A percentile compares a stretch with the other conserved stretches of the same genome.
Evolutionary conservation across 1,140 invertebrate species (phyloP).

Genomic region (Aphidius gifuensis): DNA sequence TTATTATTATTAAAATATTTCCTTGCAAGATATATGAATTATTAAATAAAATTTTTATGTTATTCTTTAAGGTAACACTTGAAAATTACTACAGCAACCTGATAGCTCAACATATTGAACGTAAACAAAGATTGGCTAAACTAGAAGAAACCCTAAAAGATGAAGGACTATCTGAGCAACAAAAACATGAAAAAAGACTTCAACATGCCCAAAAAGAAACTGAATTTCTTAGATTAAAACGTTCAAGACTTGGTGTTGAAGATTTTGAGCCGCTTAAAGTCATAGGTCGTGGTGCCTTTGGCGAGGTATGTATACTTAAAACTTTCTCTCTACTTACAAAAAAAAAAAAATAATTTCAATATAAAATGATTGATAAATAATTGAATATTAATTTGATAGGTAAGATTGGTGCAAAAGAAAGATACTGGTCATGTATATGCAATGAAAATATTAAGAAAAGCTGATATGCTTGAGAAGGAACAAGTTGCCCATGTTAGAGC

Average conservation of each 20-base stretch:
- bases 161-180: constrained; percentile 81
- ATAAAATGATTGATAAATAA: constrained; percentile 12
- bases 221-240: constrained; percentile 93
- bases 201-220: constrained; percentile 98
- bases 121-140: constrained; percentile 90
- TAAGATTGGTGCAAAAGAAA: constrained; percentile 97
- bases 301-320: constrained; percentile 65
- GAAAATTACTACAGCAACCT: constrained; percentile 99
- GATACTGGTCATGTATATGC: constrained; percentile 99
- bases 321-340: too few relatives aligned
- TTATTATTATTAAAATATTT: too few relatives aligned
- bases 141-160: constrained; percentile 93
- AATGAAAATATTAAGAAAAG: constrained; percentile 99
- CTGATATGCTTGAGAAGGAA: constrained; percentile 99
- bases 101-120: constrained; percentile 93
- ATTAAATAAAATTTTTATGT: too few relatives aligned
- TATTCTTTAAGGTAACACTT: constrained; percentile 67
- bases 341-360: neutral
- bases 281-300: constrained; percentile 95
- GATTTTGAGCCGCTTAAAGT: constrained; percentile 99
- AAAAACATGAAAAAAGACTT: constrained; percentile 83
- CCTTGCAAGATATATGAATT: too few relatives aligned
- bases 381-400: constrained; percentile 55
- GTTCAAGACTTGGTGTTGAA: constrained; percentile 93
- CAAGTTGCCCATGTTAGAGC: constrained; percentile 98